Evolutionary conservation across 2,113 vertebrate species (phyloP).

Genomic region (Burhinus oedicnemus): DNA sequence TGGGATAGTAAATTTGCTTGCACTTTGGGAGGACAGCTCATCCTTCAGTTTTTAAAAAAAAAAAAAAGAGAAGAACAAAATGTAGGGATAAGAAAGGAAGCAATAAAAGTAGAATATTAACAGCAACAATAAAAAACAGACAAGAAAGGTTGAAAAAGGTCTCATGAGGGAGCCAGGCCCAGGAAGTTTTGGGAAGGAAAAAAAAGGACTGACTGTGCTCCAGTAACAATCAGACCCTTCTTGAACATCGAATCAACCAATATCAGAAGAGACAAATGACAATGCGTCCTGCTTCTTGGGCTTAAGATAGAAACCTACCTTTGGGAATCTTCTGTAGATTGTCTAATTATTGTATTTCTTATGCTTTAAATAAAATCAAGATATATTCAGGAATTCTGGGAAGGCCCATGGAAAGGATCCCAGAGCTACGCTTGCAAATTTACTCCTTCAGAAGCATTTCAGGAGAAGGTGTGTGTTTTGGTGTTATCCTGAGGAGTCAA

Average conservation of each 20-base stretch:
- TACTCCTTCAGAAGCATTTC: background rate
- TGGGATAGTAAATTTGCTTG: background rate
- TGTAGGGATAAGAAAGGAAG: background rate
- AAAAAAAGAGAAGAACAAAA: background rate
- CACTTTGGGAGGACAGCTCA: constrained; percentile 3
- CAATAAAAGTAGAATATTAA: background rate
- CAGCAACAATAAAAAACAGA: background rate
- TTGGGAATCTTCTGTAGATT: background rate
- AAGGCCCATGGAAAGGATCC: background rate
- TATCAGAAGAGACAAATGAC: background rate
- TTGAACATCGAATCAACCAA: background rate
- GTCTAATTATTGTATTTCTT: background rate
- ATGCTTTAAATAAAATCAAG: background rate
- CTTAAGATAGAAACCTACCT: background rate
- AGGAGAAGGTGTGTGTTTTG: background rate
- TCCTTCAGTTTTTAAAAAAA: background rate
- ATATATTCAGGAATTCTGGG: background rate
- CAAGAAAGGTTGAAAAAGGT: background rate
- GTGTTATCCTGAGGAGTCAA: background rate
- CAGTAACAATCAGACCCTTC: background rate
- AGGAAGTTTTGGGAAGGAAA: background rate
- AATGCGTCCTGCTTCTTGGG: background rate
- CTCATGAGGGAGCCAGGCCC: background rate
- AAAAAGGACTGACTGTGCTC: background rate
- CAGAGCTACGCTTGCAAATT: background rate